Evolutionary conservation across 1,140 invertebrate genomes (phyloP).

Genomic region (Copidosoma floridanum): DNA sequence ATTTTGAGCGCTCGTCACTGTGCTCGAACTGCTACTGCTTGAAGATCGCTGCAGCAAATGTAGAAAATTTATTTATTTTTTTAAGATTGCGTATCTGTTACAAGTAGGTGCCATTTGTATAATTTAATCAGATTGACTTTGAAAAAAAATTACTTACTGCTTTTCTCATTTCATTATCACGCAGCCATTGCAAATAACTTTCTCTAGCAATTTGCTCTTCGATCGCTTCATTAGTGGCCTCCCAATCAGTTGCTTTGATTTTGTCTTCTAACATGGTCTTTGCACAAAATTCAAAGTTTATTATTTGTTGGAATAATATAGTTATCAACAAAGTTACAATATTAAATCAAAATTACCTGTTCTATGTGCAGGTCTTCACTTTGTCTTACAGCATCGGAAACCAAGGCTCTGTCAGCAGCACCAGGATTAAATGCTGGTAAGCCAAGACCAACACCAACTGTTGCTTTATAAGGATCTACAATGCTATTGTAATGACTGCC

Average conservation of each 20-base stretch:
- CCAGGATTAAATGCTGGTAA: constrained; percentile 82
- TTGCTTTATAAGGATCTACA: constrained; percentile 83
- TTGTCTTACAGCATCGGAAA: constrained; percentile 76
- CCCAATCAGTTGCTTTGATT: constrained; percentile 88
- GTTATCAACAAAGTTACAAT: constrained; percentile 12
- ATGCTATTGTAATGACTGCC: constrained; percentile 90
- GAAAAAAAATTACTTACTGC: constrained; percentile 44
- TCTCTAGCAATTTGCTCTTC: constrained; percentile 88
- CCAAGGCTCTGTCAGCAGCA: constrained; percentile 70
- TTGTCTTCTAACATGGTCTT: constrained; percentile 93
- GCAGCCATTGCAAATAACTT: constrained; percentile 85
- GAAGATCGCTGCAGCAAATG: constrained; percentile 43
- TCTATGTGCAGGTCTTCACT: constrained; percentile 87
- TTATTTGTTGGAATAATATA: too few relatives aligned
- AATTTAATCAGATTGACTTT: neutral
- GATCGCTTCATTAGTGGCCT: constrained; percentile 89
- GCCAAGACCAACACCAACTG: constrained; percentile 83
- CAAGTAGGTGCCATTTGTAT: too few relatives aligned
- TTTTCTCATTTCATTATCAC: constrained; percentile 69
- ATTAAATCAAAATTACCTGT: constrained; percentile 56
- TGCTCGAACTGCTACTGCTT: constrained; percentile 52
- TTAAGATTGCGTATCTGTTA: too few relatives aligned
- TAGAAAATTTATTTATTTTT: neutral
- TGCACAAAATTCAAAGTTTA: constrained; percentile 3
- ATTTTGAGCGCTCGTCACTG: constrained; percentile 51